phyloP scores from a whole-genome alignment of 2,888 invertebrate genomes.

The Athalia cordata region DNA sequence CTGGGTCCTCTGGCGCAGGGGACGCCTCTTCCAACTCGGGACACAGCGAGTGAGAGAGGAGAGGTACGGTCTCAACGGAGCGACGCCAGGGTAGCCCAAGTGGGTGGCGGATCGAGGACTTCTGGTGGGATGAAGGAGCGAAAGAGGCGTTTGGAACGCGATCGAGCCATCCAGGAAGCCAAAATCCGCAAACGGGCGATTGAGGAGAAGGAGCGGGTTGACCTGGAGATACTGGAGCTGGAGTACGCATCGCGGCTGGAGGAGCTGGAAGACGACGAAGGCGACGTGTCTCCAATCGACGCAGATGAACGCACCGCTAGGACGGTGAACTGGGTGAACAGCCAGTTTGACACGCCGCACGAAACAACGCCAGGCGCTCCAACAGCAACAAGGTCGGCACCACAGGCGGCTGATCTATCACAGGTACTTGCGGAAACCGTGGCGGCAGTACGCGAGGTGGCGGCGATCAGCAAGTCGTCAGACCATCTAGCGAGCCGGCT shows the following conservation, averaged over 20 bases:
- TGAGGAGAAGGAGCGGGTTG: neutral
- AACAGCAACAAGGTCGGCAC: neutral
- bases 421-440: neutral
- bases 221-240: neutral
- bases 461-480: neutral
- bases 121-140: neutral
- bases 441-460: neutral
- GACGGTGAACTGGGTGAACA: neutral
- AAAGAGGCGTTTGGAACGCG: neutral
- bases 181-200: neutral
- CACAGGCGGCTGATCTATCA: neutral
- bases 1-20: too few relatives aligned
- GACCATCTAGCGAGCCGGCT: slow-evolving; percentile 11
- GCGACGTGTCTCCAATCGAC: neutral
- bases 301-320: slow-evolving; percentile 6
- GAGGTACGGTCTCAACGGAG: too few relatives aligned
- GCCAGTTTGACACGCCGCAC: neutral
- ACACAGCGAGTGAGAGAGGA: too few relatives aligned
- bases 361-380: neutral
- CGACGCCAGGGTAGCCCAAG: too few relatives aligned
- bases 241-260: neutral
- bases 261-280: neutral
- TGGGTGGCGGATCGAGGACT: too few relatives aligned
- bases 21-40: too few relatives aligned
- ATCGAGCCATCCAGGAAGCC: neutral